Evolutionary conservation across 1,140 invertebrate species (phyloP), one percentile per base, ranked within the genome.

Genomic region (Thaumatotibia leucotreta): DNA sequence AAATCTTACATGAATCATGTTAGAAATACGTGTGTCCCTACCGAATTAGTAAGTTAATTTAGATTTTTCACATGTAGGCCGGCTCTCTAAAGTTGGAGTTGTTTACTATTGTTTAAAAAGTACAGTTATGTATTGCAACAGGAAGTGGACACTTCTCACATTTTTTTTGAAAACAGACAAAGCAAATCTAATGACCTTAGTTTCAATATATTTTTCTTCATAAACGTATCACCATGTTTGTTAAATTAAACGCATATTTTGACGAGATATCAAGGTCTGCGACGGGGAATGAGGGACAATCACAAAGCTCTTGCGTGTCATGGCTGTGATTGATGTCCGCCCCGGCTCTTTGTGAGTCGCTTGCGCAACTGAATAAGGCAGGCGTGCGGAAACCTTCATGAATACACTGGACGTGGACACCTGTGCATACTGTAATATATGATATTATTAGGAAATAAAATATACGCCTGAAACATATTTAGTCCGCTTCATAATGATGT

Each of bases 241-340:
- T 24, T 27, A 27, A 58, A 58, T 58, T 29, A 27, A 58, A 58
- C 24, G 14, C 52, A 58, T 27, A 17, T 27, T 31, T 31, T 72
- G 70, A 68, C 64, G 66, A 65, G 61, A 54, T 63, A 72, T 72
- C 68, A 72, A 67, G 64, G 64, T 68, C 39, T 66, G 39, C 67
- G 67, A 61, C 63, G 35, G 69, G 70, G 66, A 73, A 73, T 70
- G 64, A 66, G 63, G 68, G 52, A 29, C 24, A 62, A 39, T 31
- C 67, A 77, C 71, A 77, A 75, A 75, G 73, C 73, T 75, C 73
- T 32, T 73, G 76, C 73, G 35, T 72, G 76, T 77, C 76, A 77
- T 69, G 61, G 14, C 14, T 14, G 54, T 77, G 76, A 77, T 77
- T 72, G 73, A 77, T 77, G 73, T 23, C 27, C 31, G 63, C 39